Conservation (phyloP, 2,888 invertebrate genomes). For the Bombyx huttoni region DNA sequence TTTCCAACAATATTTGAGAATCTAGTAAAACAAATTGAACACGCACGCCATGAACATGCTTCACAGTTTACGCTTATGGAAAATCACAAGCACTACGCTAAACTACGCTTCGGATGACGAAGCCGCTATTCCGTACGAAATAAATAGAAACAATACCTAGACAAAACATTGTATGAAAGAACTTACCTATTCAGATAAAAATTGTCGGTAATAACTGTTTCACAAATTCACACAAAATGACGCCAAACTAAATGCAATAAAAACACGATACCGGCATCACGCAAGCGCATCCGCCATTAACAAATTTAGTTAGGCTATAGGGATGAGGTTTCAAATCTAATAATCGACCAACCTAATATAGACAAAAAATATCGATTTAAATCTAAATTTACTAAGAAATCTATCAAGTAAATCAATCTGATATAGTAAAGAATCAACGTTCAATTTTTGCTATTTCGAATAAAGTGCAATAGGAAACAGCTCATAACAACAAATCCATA, state of each 20-base stretch:
- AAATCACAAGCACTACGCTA: slow-evolving; percentile 37
- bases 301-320: too few relatives aligned
- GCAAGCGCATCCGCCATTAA: slow-evolving; percentile 70
- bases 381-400: too few relatives aligned
- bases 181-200: slow-evolving; percentile 32
- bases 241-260: slow-evolving; percentile 58
- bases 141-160: not conserved
- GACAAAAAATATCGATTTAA: too few relatives aligned
- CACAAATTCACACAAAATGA: slow-evolving; percentile 42
- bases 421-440: too few relatives aligned
- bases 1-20: slow-evolving; percentile 28
- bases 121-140: slow-evolving; percentile 1
- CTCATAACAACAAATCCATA: too few relatives aligned
- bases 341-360: too few relatives aligned
- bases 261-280: slow-evolving; percentile 69
- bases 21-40: slow-evolving; percentile 26
- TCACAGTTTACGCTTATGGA: slow-evolving; percentile 48
- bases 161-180: slow-evolving; percentile 5
- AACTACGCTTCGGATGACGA: slow-evolving; percentile 8
- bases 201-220: slow-evolving; percentile 32
- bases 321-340: too few relatives aligned
- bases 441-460: too few relatives aligned
- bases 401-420: too few relatives aligned
- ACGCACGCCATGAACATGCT: slow-evolving; percentile 49
- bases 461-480: too few relatives aligned